phyloP scores from a whole-genome alignment of 2,797 vertebrate genomes.

The Thripadectes ignobilis region DNA sequence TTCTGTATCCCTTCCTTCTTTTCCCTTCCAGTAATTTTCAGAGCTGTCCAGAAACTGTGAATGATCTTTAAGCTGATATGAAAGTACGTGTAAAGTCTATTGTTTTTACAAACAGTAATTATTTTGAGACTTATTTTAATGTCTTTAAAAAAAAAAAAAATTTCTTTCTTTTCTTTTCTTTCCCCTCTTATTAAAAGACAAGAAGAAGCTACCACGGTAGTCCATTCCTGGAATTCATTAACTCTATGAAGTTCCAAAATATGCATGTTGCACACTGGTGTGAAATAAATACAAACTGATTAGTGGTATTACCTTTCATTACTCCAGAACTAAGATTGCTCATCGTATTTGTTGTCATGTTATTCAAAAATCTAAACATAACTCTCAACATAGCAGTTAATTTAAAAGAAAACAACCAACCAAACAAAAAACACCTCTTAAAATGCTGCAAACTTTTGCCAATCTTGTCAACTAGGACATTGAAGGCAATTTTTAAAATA shows the following conservation, averaged over 20 bases:
- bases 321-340: not conserved
- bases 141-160: not conserved
- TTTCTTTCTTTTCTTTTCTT: accelerated
- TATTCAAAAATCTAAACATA: not conserved
- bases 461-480: not conserved
- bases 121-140: not conserved
- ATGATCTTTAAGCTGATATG: not conserved
- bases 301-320: not conserved
- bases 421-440: accelerated
- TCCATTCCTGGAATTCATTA: not conserved
- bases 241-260: not conserved
- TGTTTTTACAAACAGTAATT: not conserved
- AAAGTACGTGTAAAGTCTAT: not conserved
- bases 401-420: not conserved
- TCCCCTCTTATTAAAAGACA: not conserved
- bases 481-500: not conserved
- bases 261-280: not conserved
- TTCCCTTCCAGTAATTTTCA: not conserved
- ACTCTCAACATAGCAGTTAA: not conserved
- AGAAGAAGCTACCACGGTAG: not conserved
- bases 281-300: not conserved
- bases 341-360: not conserved
- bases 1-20: not conserved
- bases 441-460: not conserved
- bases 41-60: not conserved